These are phyloP conservation scores for Drosophila fulvimacula DNA, from an alignment of 2,888 invertebrate genomes.

Conservation along the genomic window DNA sequence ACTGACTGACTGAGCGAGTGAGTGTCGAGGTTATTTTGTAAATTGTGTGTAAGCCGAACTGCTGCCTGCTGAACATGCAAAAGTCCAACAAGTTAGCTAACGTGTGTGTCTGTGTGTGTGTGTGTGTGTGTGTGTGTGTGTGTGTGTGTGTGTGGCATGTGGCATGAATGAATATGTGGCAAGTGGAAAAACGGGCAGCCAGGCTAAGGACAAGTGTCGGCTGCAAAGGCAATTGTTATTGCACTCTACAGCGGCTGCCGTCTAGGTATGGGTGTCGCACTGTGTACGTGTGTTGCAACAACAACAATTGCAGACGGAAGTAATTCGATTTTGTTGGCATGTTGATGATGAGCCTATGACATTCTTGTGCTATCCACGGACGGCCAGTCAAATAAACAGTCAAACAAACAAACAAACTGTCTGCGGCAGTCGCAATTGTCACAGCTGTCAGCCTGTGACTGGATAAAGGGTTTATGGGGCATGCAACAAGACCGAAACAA, in stretches of 20 bases:
- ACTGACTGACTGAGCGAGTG: slow-evolving; percentile 40
- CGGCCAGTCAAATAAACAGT: slow-evolving; percentile 48
- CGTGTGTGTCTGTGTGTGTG: slow-evolving; percentile 9
- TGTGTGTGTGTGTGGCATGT: slow-evolving; percentile 24
- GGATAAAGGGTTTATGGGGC: background rate
- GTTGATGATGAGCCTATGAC: slow-evolving; percentile 63
- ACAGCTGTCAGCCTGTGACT: slow-evolving; percentile 44
- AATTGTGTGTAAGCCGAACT: slow-evolving; percentile 77
- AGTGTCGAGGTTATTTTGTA: slow-evolving; percentile 70
- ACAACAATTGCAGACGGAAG: slow-evolving; percentile 67
- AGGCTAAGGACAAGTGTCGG: slow-evolving; percentile 65
- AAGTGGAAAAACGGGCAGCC: slow-evolving; percentile 49
- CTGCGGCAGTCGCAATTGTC: slow-evolving; percentile 43
- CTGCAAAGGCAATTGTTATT: slow-evolving; percentile 44
- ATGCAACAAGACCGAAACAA: slow-evolving; percentile 14
- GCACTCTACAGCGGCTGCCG: slow-evolving; percentile 46
- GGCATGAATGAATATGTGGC: slow-evolving; percentile 33
- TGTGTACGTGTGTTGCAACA: slow-evolving; percentile 19
- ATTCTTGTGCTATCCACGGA: slow-evolving; percentile 48
- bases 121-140: slow-evolving; percentile 23
- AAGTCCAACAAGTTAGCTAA: slow-evolving; percentile 70
- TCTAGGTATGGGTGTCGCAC: slow-evolving; percentile 13
- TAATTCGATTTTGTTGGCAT: slow-evolving; percentile 76
- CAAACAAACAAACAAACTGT: slow-evolving; percentile 42
- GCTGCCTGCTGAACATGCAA: slow-evolving; percentile 65